These are phyloP conservation scores for Xyrichtys novacula DNA, from an alignment of 2,797 vertebrate genomes.

Conservation along the genomic window DNA sequence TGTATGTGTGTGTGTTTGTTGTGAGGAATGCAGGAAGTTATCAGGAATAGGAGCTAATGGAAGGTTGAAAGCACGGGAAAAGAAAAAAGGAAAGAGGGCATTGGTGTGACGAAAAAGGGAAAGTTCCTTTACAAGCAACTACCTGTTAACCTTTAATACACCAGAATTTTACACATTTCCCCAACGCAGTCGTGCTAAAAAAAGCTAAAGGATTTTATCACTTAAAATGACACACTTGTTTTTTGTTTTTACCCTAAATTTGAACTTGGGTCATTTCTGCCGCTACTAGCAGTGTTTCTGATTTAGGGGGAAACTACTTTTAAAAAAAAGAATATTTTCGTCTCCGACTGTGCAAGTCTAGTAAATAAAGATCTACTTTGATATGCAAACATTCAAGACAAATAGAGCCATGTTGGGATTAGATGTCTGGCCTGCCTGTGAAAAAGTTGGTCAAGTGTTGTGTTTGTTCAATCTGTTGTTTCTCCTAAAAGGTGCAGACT, in stretches of 20 bases:
- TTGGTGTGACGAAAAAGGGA: constrained; percentile 56
- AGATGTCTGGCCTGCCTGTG: constrained; percentile 21
- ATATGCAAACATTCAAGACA: constrained; percentile 53
- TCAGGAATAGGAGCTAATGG: constrained; percentile 42
- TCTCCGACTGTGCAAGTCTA: constrained; percentile 16
- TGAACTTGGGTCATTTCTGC: not conserved
- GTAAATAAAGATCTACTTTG: constrained; percentile 44
- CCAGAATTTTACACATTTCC: not conserved
- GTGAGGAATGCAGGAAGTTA: constrained; percentile 60
- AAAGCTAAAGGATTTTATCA: too few relatives aligned
- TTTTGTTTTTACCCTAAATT: too few relatives aligned
- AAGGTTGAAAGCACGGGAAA: constrained; percentile 52
- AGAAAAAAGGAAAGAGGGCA: constrained; percentile 61
- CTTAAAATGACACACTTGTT: not conserved
- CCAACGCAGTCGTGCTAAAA: not conserved
- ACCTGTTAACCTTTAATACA: constrained; percentile 34
- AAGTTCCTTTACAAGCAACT: constrained; percentile 45
- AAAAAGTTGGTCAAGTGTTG: constrained; percentile 37
- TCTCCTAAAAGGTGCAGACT: constrained; percentile 42
- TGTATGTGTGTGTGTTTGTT: constrained; percentile 2
- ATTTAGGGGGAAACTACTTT: not conserved
- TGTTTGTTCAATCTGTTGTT: constrained; percentile 72
- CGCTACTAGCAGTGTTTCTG: not conserved
- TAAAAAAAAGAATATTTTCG: constrained; percentile 16
- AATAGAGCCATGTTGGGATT: constrained; percentile 49